Evolutionary conservation across 2,113 vertebrate genomes (phyloP).

Genomic region (Oreochromis tanganicae): DNA sequence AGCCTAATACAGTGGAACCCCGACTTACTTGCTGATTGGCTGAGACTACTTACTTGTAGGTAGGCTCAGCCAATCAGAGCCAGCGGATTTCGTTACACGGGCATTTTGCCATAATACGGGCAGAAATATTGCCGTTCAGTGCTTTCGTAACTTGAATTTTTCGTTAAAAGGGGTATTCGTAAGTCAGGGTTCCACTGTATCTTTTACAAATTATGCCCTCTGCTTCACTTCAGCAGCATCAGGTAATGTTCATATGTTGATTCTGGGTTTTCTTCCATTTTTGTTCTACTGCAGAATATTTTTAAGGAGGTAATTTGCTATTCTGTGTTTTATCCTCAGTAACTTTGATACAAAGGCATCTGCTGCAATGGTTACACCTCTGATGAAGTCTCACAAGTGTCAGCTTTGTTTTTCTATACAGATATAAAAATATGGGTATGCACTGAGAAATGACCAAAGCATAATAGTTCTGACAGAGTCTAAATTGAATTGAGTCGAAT

Average conservation of each 20-base stretch:
- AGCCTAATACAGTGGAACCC: not conserved
- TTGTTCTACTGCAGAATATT: not conserved
- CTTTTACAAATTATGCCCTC: not conserved
- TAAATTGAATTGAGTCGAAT: not conserved
- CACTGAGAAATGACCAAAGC: not conserved
- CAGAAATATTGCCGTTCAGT: not conserved
- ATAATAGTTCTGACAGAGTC: not conserved
- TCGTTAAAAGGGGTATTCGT: not conserved
- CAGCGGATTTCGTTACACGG: not conserved
- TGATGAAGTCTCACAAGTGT: not conserved
- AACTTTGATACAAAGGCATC: not conserved
- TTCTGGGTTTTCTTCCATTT: not conserved
- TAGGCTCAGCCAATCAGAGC: too few relatives aligned
- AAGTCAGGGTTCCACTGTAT: rapidly evolving
- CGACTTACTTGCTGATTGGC: too few relatives aligned
- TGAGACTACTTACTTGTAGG: too few relatives aligned
- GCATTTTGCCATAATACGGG: rapidly evolving
- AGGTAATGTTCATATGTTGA: not conserved
- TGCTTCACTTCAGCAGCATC: not conserved
- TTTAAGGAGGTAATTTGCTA: not conserved
- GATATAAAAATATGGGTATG: not conserved
- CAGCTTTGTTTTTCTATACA: not conserved
- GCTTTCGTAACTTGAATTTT: not conserved
- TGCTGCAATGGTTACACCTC: not conserved
- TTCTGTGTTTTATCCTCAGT: not conserved